These are phyloP conservation scores for Catajapyx aquilonaris DNA, from an alignment of 1,140 invertebrate species.

Conservation along the genomic window DNA sequence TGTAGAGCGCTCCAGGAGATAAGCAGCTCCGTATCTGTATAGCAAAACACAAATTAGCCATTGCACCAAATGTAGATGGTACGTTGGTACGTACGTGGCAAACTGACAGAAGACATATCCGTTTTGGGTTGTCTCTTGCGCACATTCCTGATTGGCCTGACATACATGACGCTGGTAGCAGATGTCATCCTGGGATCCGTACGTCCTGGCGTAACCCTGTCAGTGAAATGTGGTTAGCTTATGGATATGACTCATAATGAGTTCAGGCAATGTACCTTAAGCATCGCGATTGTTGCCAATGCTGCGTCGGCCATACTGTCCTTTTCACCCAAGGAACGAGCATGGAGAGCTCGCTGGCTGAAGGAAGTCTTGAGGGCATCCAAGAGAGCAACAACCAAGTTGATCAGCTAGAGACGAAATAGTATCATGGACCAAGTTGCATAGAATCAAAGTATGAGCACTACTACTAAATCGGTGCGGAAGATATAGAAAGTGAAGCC, in stretches of 20 bases:
- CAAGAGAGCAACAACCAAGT: slow-evolving; percentile 69
- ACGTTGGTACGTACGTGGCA: slow-evolving; percentile 53
- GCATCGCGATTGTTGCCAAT: slow-evolving; percentile 59
- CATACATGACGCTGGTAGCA: slow-evolving; percentile 66
- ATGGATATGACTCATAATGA: slow-evolving; percentile 4
- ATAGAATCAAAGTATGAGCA: too few species aligned
- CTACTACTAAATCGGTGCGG: too few species aligned
- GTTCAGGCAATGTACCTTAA: slow-evolving; percentile 33
- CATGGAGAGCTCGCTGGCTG: slow-evolving; percentile 61
- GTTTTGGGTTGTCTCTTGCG: slow-evolving; percentile 50
- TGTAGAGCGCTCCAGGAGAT: slow-evolving; percentile 50
- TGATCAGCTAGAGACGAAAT: slow-evolving; percentile 49
- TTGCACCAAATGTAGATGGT: background rate
- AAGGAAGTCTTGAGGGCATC: slow-evolving; percentile 78
- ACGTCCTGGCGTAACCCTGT: slow-evolving; percentile 59
- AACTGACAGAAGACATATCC: slow-evolving; percentile 75
- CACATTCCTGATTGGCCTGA: slow-evolving; percentile 68
- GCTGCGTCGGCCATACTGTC: slow-evolving; percentile 68
- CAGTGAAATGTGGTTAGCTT: background rate
- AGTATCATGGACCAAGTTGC: background rate
- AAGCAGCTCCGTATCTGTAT: slow-evolving; percentile 60
- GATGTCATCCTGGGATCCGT: slow-evolving; percentile 52
- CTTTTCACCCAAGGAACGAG: slow-evolving; percentile 56
- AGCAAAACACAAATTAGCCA: background rate
- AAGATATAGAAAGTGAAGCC: too few species aligned